phyloP scores from a whole-genome alignment of 1,140 invertebrate species.

The Drosophila rhopaloa region DNA sequence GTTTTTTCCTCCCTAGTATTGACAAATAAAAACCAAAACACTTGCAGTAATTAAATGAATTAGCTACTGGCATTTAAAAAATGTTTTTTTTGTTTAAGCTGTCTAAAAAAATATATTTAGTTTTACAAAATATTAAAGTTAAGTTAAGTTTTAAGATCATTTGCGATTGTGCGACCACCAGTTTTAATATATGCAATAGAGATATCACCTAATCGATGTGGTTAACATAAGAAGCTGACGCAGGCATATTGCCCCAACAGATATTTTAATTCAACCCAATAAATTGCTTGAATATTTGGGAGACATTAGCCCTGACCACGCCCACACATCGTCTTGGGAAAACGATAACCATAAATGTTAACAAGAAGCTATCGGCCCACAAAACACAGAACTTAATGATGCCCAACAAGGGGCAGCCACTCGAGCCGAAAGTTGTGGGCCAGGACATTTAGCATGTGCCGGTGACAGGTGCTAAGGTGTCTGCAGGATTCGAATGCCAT shows the following conservation, averaged over 20 bases:
- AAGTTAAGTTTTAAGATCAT: background rate
- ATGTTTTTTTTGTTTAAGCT: no score
- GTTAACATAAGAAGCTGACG: slow-evolving; percentile 6
- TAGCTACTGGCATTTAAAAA: background rate
- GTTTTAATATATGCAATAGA: no score
- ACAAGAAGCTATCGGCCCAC: slow-evolving; percentile 57
- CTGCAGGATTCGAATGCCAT: slow-evolving; percentile 39
- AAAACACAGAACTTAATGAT: slow-evolving; percentile 72
- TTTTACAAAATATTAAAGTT: background rate
- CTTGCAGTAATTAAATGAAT: background rate
- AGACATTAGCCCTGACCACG: slow-evolving; percentile 48
- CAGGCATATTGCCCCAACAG: slow-evolving; percentile 8
- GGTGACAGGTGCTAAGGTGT: slow-evolving; percentile 77
- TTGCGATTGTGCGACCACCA: no score
- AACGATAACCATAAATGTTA: slow-evolving; percentile 80
- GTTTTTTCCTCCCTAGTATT: background rate
- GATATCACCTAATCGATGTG: slow-evolving; percentile 21
- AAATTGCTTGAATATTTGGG: slow-evolving; percentile 57
- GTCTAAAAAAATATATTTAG: no score
- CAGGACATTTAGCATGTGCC: slow-evolving; percentile 37
- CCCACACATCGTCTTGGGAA: slow-evolving; percentile 44
- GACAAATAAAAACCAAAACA: background rate
- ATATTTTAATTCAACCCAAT: slow-evolving; percentile 27
- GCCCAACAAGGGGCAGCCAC: slow-evolving; percentile 55
- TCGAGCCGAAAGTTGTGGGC: slow-evolving; percentile 32